Evolutionary conservation across 2,113 vertebrate species (phyloP).

Genomic region (Nycticorax nycticorax): DNA sequence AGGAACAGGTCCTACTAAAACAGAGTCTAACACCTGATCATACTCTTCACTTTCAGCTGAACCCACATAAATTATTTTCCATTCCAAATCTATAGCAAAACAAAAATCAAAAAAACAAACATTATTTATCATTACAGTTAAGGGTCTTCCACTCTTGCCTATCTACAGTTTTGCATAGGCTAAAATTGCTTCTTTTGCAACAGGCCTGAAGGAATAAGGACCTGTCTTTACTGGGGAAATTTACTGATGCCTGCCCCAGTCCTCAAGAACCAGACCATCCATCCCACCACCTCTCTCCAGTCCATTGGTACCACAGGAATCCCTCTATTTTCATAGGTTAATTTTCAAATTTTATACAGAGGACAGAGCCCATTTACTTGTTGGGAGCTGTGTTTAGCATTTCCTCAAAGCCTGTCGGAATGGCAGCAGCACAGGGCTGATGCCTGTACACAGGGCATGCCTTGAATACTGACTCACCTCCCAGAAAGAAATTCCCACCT

Average conservation of each 20-base stretch:
- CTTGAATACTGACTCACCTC: not conserved
- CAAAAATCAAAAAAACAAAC: not conserved
- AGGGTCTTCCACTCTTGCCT: not conserved
- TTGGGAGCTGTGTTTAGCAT: not conserved
- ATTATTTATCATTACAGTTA: not conserved
- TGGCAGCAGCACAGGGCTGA: not conserved
- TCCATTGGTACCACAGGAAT: not conserved
- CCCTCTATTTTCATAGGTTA: not conserved
- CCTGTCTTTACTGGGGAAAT: not conserved
- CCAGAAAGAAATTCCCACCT: not conserved
- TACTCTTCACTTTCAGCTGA: conserved; percentile 86
- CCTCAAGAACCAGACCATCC: not conserved
- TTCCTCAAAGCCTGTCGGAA: not conserved
- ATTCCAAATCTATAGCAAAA: conserved; percentile 79
- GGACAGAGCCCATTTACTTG: not conserved
- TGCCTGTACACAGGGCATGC: accelerated
- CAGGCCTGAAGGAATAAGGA: not conserved
- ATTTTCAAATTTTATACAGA: not conserved
- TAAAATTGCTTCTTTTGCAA: not conserved
- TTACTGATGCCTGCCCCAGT: not conserved
- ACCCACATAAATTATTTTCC: conserved; percentile 86
- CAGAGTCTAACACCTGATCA: conserved; percentile 84
- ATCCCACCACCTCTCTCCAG: not conserved
- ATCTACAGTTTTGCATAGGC: not conserved
- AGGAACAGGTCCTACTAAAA: conserved; percentile 83